Percentiles rank a stretch among this genome's conserved stretches.
Evolutionary conservation across 2,113 vertebrate genomes (phyloP).

Genomic region (Tapirus terrestris): DNA sequence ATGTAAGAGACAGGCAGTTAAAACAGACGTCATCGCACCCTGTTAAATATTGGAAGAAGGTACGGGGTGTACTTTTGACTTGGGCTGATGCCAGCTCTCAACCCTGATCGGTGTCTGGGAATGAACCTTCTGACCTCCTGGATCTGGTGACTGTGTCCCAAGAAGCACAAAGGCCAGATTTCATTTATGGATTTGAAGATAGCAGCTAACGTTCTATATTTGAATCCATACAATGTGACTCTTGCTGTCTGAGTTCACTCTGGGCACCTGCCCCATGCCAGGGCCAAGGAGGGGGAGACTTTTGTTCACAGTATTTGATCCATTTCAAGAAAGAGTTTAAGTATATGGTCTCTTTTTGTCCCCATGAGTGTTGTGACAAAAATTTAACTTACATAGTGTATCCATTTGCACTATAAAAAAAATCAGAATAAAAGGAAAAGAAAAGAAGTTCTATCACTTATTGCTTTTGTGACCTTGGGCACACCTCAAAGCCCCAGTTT

Average conservation of each 20-base stretch:
- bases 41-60: neutral
- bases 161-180: slow-evolving; percentile 45
- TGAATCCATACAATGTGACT: neutral
- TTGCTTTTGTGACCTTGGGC: neutral
- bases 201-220: neutral
- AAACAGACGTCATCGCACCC: neutral
- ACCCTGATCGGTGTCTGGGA: neutral
- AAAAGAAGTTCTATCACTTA: neutral
- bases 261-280: neutral
- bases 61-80: slow-evolving; percentile 49
- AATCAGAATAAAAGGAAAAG: neutral
- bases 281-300: neutral
- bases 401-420: neutral
- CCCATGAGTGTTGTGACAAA: neutral
- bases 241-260: neutral
- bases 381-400: neutral
- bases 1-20: neutral
- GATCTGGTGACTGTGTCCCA: neutral
- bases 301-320: neutral
- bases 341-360: neutral
- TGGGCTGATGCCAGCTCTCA: neutral
- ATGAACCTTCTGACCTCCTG: slow-evolving; percentile 22
- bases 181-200: neutral
- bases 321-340: neutral
- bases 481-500: neutral